phyloP scores from a whole-genome alignment of 2,113 vertebrate genomes.

The Catagonus wagneri region DNA sequence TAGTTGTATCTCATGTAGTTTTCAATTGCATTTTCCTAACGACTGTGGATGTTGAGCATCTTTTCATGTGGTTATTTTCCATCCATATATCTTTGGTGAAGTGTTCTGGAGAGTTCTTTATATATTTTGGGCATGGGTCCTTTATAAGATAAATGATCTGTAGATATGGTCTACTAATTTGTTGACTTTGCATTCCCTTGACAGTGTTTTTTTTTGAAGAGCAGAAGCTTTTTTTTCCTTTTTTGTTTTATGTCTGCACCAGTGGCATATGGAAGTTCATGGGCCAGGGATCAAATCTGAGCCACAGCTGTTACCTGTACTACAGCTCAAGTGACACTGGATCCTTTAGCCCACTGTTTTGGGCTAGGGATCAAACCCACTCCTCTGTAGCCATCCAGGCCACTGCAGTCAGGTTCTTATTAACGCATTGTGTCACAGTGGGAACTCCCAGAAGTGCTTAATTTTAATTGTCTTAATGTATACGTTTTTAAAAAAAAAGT shows the following conservation, averaged over 20 bases:
- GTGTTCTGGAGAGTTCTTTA: neutral
- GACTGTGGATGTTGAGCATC: neutral
- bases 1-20: neutral
- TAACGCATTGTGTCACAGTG: too few species aligned
- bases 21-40: neutral
- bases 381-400: too few species aligned
- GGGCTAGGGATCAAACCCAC: too few species aligned
- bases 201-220: neutral
- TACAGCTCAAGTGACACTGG: too few species aligned
- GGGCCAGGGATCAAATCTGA: too few species aligned
- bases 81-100: neutral
- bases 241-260: too few species aligned
- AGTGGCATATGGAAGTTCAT: too few species aligned
- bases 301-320: too few species aligned
- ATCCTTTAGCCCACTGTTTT: too few species aligned
- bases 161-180: neutral
- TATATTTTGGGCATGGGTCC: neutral
- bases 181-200: neutral
- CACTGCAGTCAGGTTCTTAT: too few species aligned
- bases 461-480: constrained; percentile 15
- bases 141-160: neutral
- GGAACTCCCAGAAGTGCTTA: neutral
- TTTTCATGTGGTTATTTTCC: neutral
- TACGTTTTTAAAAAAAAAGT: neutral
- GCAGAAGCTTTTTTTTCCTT: neutral